Evolutionary conservation across 1,140 invertebrate species (phyloP).

Genomic region (Caenorhabditis tropicalis): DNA sequence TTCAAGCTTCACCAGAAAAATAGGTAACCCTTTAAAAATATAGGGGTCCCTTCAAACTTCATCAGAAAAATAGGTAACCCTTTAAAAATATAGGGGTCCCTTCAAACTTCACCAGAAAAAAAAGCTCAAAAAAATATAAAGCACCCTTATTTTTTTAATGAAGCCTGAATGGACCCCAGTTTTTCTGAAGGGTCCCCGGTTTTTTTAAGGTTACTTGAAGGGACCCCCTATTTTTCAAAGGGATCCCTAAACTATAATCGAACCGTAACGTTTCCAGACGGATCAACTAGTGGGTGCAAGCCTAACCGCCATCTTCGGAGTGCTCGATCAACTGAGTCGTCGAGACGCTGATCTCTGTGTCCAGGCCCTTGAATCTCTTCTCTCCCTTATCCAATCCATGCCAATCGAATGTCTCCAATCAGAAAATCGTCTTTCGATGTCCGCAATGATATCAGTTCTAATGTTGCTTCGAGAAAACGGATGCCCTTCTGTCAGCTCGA

Average conservation of each 20-base stretch:
- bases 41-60: too few species aligned
- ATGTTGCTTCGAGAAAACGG: slow-evolving; percentile 59
- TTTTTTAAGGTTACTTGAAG: not conserved
- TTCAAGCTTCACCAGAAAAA: too few species aligned
- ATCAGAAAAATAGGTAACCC: too few species aligned
- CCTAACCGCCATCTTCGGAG: slow-evolving; percentile 64
- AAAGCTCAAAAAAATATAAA: too few species aligned
- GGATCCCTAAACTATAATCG: not conserved
- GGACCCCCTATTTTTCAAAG: not conserved
- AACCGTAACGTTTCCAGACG: not conserved
- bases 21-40: too few species aligned
- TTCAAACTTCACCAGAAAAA: too few species aligned
- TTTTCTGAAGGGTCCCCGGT: too few species aligned
- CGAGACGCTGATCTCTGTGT: slow-evolving; percentile 66
- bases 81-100: too few species aligned
- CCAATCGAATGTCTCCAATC: slow-evolving; percentile 60
- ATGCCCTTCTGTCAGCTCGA: slow-evolving; percentile 38
- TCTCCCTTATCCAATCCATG: slow-evolving; percentile 63
- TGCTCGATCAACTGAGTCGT: slow-evolving; percentile 65
- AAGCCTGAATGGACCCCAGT: too few species aligned
- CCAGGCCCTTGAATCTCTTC: slow-evolving; percentile 63
- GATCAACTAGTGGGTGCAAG: slow-evolving; percentile 55
- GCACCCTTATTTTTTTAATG: too few species aligned
- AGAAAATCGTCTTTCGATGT: slow-evolving; percentile 58
- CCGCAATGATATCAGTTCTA: slow-evolving; percentile 62